Percentiles rank a stretch among this genome's conserved stretches.
These are phyloP conservation scores for Lordiphosa clarofinis DNA, from an alignment of 1,140 invertebrate species.

Conservation along the genomic window DNA sequence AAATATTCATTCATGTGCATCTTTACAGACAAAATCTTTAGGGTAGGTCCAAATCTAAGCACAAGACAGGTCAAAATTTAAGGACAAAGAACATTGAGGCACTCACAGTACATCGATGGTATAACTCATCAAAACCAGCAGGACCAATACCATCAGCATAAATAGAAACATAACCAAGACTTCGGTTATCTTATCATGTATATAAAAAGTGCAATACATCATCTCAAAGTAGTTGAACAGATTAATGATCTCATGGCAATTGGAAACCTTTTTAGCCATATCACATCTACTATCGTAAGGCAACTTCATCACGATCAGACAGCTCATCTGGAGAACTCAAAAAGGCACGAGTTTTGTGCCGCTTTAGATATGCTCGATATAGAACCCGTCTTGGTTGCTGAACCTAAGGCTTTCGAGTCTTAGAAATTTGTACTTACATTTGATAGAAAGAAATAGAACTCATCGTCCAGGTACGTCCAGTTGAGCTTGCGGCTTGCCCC, in stretches of 20 bases:
- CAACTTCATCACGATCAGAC: conserved; percentile 24
- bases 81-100: no score
- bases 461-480: conserved; percentile 10
- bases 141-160: neutral
- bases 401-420: no score
- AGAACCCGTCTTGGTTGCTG: no score
- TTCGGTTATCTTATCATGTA: conserved; percentile 7
- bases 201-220: conserved; percentile 39
- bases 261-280: conserved; percentile 9
- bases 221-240: conserved; percentile 46
- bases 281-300: conserved; percentile 25
- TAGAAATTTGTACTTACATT: conserved; percentile 15
- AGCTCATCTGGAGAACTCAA: conserved; percentile 28
- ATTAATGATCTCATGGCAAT: conserved; percentile 19
- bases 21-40: conserved; percentile 34
- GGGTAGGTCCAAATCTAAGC: conserved; percentile 22
- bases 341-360: neutral
- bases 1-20: conserved; percentile 49
- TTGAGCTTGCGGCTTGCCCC: neutral
- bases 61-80: neutral
- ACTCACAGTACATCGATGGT: conserved; percentile 1
- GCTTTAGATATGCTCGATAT: no score
- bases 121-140: conserved; percentile 1
- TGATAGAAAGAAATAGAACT: conserved; percentile 14
- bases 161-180: conserved; percentile 4